Percentiles rank a stretch among this genome's conserved stretches.
phyloP scores from a whole-genome alignment of 2,888 invertebrate species.

The Hypomecis punctinalis region DNA sequence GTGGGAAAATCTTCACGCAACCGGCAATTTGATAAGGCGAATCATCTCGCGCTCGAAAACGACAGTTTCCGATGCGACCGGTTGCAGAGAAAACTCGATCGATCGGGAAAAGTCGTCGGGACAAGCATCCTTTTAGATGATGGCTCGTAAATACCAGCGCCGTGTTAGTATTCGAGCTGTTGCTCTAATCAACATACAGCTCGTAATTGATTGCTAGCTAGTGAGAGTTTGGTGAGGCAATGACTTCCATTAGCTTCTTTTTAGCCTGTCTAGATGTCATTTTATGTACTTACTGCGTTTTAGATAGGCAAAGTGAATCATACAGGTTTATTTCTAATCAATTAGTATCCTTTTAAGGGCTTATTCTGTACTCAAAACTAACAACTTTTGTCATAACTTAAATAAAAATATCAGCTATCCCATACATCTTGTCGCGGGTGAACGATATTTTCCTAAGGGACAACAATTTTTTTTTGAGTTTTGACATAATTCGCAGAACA shows the following conservation, averaged over 20 bases:
- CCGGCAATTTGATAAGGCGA: constrained; percentile 81
- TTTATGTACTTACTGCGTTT: not conserved
- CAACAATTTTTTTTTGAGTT: too few relatives aligned
- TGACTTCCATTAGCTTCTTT: constrained; percentile 16
- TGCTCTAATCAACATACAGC: constrained; percentile 34
- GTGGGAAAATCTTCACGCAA: constrained; percentile 82
- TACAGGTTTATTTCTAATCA: too few relatives aligned
- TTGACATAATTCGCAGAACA: too few relatives aligned
- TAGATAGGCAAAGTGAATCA: too few relatives aligned
- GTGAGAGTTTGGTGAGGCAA: constrained; percentile 16
- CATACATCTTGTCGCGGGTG: too few relatives aligned
- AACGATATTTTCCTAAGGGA: too few relatives aligned
- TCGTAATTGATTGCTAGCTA: constrained; percentile 20
- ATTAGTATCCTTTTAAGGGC: too few relatives aligned
- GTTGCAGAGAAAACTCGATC: constrained; percentile 78
- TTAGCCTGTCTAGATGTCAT: not conserved
- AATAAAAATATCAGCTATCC: too few relatives aligned
- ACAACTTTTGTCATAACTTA: too few relatives aligned
- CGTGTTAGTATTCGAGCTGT: constrained; percentile 37
- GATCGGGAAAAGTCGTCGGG: constrained; percentile 75
- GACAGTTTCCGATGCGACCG: constrained; percentile 81
- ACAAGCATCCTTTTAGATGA: constrained; percentile 67
- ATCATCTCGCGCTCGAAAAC: constrained; percentile 81
- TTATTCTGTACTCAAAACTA: too few relatives aligned
- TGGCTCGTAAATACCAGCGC: constrained; percentile 49